phyloP scores from a whole-genome alignment of 2,888 invertebrate genomes.

The Melinaea marsaeus region DNA sequence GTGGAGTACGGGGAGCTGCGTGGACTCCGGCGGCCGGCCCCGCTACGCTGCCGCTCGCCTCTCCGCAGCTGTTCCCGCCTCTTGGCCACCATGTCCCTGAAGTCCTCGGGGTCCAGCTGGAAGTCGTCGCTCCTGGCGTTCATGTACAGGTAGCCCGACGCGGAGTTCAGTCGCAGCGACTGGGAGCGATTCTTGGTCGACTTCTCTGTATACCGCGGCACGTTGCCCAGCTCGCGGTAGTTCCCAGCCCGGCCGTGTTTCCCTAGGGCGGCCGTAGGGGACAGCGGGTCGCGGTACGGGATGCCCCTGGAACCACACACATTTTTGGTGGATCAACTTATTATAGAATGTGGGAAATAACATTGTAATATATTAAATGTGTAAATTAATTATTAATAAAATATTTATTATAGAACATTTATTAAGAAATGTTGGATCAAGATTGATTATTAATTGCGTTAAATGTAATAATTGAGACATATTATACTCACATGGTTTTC shows the following conservation, averaged over 20 bases:
- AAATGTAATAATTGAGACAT: background rate
- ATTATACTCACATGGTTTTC: conserved; percentile 57
- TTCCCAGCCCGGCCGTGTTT: conserved; percentile 60
- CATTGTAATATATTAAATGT: no score
- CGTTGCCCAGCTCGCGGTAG: conserved; percentile 53
- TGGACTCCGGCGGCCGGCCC: conserved; percentile 55
- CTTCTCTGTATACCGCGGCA: conserved; percentile 70
- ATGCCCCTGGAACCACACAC: background rate
- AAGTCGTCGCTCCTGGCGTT: conserved; percentile 71
- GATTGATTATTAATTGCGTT: background rate
- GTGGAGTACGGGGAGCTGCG: conserved; percentile 66
- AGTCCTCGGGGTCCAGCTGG: conserved; percentile 69
- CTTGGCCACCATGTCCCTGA: conserved; percentile 67
- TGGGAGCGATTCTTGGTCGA: conserved; percentile 61
- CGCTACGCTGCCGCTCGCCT: conserved; percentile 59
- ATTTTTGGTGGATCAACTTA: background rate
- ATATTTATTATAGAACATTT: no score
- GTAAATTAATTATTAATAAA: no score
- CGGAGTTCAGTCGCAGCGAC: conserved; percentile 68
- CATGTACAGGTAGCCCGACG: conserved; percentile 73
- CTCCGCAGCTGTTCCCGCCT: conserved; percentile 63
- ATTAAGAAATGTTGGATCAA: background rate
- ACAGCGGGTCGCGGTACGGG: conserved; percentile 48
- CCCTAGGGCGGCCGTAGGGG: conserved; percentile 66
- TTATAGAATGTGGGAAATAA: no score